Percentiles rank a stretch among this genome's conserved stretches.
These are phyloP conservation scores for Aricia agestis DNA, from an alignment of 1,140 invertebrate species.

Conservation along the genomic window DNA sequence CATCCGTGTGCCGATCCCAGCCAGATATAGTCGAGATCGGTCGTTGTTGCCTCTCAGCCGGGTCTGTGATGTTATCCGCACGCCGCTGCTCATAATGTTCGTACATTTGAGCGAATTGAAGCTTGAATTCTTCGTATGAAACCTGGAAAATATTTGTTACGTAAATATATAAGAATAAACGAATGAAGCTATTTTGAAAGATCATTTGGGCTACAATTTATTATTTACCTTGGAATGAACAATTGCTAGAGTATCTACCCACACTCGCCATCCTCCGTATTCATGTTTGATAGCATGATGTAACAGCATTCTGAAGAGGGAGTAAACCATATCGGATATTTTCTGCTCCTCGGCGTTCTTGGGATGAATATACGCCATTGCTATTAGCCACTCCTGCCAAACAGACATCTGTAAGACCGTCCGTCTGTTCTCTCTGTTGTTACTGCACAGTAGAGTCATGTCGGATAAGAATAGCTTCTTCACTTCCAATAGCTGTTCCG, in stretches of 20 bases:
- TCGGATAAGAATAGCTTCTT: constrained; percentile 98
- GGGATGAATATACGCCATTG: constrained; percentile 98
- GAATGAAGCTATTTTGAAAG: too few species aligned
- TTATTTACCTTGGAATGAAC: constrained; percentile 95
- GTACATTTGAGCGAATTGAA: constrained; percentile 97
- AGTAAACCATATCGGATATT: constrained; percentile 98
- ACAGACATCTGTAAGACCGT: constrained; percentile 99
- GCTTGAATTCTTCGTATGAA: constrained; percentile 97
- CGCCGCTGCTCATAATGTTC: constrained; percentile 96
- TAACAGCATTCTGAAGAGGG: constrained; percentile 95
- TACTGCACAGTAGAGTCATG: constrained; percentile 97
- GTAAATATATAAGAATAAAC: too few species aligned
- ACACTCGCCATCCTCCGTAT: constrained; percentile 99
- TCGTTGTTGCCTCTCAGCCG: constrained; percentile 90
- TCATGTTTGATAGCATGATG: constrained; percentile 99
- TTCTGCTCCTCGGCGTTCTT: constrained; percentile 96
- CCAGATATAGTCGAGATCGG: constrained; percentile 98
- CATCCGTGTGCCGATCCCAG: constrained; percentile 83
- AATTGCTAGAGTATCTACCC: constrained; percentile 99
- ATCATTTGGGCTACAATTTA: too few species aligned
- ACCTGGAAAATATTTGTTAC: constrained; percentile 76
- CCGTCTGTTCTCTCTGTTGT: constrained; percentile 96
- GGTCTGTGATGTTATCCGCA: constrained; percentile 96
- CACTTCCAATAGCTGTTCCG: constrained; percentile 92
- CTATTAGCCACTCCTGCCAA: constrained; percentile 99